These are phyloP conservation scores for Chelon auratus DNA, from an alignment of 2,797 vertebrate species.

Conservation along the genomic window DNA sequence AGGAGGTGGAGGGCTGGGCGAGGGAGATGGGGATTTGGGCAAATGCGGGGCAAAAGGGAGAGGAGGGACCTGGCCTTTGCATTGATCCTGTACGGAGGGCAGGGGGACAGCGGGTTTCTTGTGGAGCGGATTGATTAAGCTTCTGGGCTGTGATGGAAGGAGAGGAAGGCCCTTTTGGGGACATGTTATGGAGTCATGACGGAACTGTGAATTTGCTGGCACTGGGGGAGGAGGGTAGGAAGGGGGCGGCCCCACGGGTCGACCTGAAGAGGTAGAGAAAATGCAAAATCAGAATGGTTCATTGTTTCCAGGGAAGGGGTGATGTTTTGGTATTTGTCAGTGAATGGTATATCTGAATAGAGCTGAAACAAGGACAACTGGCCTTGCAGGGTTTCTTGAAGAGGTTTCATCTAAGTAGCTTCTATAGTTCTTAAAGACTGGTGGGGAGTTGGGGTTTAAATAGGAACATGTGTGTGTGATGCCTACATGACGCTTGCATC, in stretches of 20 bases:
- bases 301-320: not conserved
- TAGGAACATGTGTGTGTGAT: no score
- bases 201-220: conserved; percentile 71
- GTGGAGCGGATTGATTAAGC: conserved; percentile 17
- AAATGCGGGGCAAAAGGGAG: conserved; percentile 61
- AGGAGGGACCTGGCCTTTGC: conserved; percentile 67
- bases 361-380: no score
- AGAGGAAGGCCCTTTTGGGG: conserved; percentile 65
- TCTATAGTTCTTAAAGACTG: no score
- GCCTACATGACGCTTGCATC: no score
- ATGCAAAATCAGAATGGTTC: not conserved
- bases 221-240: conserved; percentile 92
- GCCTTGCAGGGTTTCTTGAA: no score
- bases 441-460: no score
- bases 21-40: conserved; percentile 42
- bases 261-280: conserved; percentile 59
- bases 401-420: no score
- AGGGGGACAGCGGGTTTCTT: conserved; percentile 60
- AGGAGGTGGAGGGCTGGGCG: conserved; percentile 12
- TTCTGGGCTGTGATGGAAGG: conserved; percentile 34
- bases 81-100: conserved; percentile 53
- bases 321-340: no score
- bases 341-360: no score
- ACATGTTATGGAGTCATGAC: conserved; percentile 48
- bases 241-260: conserved; percentile 85